Base-by-base conservation (phyloP, 2,888 invertebrate species). In the Mimachlamys varia region DNA sequence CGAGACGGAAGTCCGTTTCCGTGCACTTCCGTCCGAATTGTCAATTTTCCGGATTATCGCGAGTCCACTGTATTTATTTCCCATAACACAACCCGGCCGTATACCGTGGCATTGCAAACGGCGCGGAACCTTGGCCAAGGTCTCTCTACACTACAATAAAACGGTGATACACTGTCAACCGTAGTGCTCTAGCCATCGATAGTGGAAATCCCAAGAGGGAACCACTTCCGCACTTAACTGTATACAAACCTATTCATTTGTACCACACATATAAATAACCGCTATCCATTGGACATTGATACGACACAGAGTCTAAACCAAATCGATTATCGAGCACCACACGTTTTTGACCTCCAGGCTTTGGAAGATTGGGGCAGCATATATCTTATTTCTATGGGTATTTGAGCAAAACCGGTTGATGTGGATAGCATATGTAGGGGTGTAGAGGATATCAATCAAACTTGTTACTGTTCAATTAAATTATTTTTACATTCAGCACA, bases 201-300 rank as follows among this genome's bases (percentile, higher is more conserved):
- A 33, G 33, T 0, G 12, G 33, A 13, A 19, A 10, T 76, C 76
- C 76, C 76, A 27, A 2, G 76, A n/a, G 76, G 33, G 33, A 27
- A 76, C 76, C 33, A 76, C 76, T 76, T 33, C 76, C 76, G 76
- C 27, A 10, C 76, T 76, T 10, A 76, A 76, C 76, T 76, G 76
- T 76, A 76, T 33, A 27, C 76, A 76, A 76, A 76, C 76, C 27
- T 76, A 76, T 76, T 76, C 27, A 76, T 76, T 33, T 76, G 76
- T 33, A 33, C 7, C 0, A 33, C 15, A 76, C 76, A 27, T n/a
- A 76, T 76, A 33, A 76, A 33, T 76, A 76, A 27, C 12, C 5
- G 33, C 76, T 33, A 15, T 76, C 4, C 33, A 1, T 0, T 3
- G 58, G n/a, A 58, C 58, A 58, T n/a, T n/a, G 58, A 58, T 76